Evolutionary conservation across 2,888 invertebrate species (phyloP), one percentile per base, ranked within the genome.

Genomic region (Drosophila peninsularis): DNA sequence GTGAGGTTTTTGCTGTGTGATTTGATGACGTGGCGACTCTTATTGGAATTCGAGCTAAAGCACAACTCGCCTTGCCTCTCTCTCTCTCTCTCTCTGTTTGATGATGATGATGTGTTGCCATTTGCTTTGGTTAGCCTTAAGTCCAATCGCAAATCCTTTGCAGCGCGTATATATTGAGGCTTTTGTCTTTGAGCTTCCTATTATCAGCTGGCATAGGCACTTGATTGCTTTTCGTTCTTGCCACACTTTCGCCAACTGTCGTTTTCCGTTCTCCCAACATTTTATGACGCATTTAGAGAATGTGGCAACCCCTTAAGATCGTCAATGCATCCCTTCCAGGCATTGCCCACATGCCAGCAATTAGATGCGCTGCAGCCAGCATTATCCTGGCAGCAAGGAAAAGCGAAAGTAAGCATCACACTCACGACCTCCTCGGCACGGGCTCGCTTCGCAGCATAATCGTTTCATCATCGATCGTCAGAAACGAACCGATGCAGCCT

Each of bases 21-120:
- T 82, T 84, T 88, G 84, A 85, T 88, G 87, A 86, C 84, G 82
- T 70, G 71, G 86, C 75, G 63, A 71, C 62, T 65, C 50, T 63
- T 77, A 78, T 75, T 75, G 73, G 57, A 57, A 55, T 78, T 41
- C 53, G 52, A 62, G 42, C 60, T 55, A 44, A 67, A 50, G 45
- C 36, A 21, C 19, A 42, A 42, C 32, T 52, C 52, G 37, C 27
- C 49, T 19, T 14, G 39, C 60, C 24, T 39, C 60, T 14, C 19
- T 37, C 45, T 24, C 24, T 37, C 37, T 39, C 52, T 52, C 36
- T 44, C 32, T 42, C 6, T 34, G 44, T 34, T 39, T 34, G 34
- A 53, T 47, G 41, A 58, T 66, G 73, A 72, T 82, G 83, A 74
- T 83, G 79, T 88, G 86, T 85, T 64, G 78, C 67, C 67, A 66